phyloP scores from a whole-genome alignment of 2,797 vertebrate species.

The Cirrhinus mrigala region DNA sequence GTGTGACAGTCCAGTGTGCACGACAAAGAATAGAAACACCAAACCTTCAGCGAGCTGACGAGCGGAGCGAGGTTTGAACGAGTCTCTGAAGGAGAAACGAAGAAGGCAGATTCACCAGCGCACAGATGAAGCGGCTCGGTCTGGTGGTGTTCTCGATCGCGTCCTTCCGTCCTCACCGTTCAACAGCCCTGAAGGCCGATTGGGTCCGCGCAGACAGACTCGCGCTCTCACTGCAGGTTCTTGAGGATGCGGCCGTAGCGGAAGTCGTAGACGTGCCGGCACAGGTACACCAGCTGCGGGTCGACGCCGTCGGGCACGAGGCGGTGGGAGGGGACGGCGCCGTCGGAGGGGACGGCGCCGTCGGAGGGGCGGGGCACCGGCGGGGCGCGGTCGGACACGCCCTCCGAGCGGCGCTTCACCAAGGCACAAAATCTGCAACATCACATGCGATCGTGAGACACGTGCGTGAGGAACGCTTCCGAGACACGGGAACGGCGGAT shows the following conservation, averaged over 20 bases:
- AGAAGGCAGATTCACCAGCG: neutral
- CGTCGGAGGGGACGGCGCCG: constrained; percentile 90
- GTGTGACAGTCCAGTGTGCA: constrained; percentile 61
- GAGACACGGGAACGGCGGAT: no score
- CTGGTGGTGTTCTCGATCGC: neutral
- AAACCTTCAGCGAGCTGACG: constrained; percentile 23
- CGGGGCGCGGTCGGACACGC: constrained; percentile 84
- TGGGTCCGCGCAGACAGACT: neutral
- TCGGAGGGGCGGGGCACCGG: constrained; percentile 90
- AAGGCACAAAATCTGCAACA: constrained; percentile 97
- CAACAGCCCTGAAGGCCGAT: neutral
- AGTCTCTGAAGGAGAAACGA: neutral
- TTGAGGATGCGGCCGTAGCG: constrained; percentile 97
- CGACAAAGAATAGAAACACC: constrained; percentile 25
- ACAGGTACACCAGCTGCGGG: constrained; percentile 97
- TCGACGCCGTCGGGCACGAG: constrained; percentile 94
- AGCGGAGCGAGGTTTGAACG: neutral
- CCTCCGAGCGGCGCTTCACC: constrained; percentile 93
- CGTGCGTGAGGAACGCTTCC: neutral
- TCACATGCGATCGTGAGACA: neutral
- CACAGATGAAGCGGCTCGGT: neutral
- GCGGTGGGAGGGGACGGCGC: constrained; percentile 92
- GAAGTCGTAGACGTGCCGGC: constrained; percentile 98
- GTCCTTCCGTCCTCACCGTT: neutral
- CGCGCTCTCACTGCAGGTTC: constrained; percentile 90